Conservation (phyloP, 2,113 vertebrate species). For the Dicaeum eximium region DNA sequence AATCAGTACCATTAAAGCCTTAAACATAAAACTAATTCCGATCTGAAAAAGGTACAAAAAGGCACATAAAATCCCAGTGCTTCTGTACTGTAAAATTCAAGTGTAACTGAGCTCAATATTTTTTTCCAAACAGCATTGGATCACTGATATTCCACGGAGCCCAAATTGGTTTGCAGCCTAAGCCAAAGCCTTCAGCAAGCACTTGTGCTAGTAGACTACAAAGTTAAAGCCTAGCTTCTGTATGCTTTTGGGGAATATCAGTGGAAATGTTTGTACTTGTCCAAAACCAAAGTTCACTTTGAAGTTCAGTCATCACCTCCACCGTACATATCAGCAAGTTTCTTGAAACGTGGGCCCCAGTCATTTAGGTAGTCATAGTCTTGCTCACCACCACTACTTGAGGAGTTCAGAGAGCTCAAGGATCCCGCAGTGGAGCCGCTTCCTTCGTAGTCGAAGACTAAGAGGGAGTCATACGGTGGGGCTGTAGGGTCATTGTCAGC, state of each 20-base stretch:
- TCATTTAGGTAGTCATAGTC: constrained; percentile 99
- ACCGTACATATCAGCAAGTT: constrained; percentile 98
- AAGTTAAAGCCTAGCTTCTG: constrained; percentile 97
- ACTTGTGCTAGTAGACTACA: constrained; percentile 95
- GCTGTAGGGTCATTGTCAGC: constrained; percentile 96
- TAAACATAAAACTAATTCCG: constrained; percentile 99
- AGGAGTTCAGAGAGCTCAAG: constrained; percentile 96
- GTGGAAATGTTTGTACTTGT: constrained; percentile 89
- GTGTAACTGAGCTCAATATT: constrained; percentile 97
- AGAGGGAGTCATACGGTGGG: constrained; percentile 94
- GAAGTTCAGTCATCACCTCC: constrained; percentile 91
- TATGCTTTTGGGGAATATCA: constrained; percentile 86
- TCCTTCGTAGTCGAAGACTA: constrained; percentile 98
- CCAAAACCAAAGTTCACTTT: constrained; percentile 78
- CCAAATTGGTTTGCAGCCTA: constrained; percentile 84
- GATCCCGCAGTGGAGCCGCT: constrained; percentile 95
- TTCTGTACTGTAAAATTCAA: constrained; percentile 99
- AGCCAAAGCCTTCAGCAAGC: constrained; percentile 93
- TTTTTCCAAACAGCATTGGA: constrained; percentile 88
- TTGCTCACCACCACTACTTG: constrained; percentile 96
- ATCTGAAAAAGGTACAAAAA: constrained; percentile 99
- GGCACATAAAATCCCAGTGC: constrained; percentile 99
- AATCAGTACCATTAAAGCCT: constrained; percentile 99
- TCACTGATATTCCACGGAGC: constrained; percentile 87
- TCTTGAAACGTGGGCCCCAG: constrained; percentile 98